Evolutionary conservation across 2,113 vertebrate species (phyloP), one percentile per base, ranked within the genome.

Genomic region (Empidonax traillii): DNA sequence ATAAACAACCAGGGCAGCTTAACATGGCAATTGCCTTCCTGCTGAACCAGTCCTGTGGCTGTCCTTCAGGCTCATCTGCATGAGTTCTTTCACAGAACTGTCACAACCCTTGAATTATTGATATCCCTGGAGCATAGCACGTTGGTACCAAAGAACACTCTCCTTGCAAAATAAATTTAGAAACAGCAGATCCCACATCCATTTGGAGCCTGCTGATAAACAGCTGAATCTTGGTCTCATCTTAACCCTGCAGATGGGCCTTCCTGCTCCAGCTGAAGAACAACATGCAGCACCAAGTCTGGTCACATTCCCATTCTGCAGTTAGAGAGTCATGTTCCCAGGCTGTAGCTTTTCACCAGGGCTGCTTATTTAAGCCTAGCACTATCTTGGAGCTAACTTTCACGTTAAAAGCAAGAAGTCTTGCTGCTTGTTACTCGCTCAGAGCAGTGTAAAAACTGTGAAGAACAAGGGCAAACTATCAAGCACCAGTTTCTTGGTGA

Each of bases 11-110:
- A 83, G 71, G 67, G 52, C 22, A 87, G 66, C 71, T 87, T 93
- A 95, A 94, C 16, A 7, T 37, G 82, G 53, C 94, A 90, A 68
- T 23, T 83, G 71, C 62, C 74, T 96, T 93, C 89, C 85, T 89
- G 84, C 80, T 94, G 73, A 96, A 95, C 89, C 91, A 94, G 92
- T 93, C 93, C 67, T 76, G 78, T 93, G 92, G 75, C 92, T 68
- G 78, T 62, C 92, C 78, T 90, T 79, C n/a, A 62, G 87, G 85
- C 63, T 87, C 72, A 49, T 19, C 69, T 53, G 87, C 90, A 76
- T 2, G 3, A 85, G 62, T 47, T 94, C 79, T 58, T 79, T 75
- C 82, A 73, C 41, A 83, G 37, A 85, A 90, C 28, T 56, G 85
- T 53, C 2, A 0, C 53, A 61, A 83, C 85, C 59, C 78, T 90